These are phyloP conservation scores for Morinoia aosen DNA, from an alignment of 2,888 invertebrate genomes.

Conservation along the genomic window DNA sequence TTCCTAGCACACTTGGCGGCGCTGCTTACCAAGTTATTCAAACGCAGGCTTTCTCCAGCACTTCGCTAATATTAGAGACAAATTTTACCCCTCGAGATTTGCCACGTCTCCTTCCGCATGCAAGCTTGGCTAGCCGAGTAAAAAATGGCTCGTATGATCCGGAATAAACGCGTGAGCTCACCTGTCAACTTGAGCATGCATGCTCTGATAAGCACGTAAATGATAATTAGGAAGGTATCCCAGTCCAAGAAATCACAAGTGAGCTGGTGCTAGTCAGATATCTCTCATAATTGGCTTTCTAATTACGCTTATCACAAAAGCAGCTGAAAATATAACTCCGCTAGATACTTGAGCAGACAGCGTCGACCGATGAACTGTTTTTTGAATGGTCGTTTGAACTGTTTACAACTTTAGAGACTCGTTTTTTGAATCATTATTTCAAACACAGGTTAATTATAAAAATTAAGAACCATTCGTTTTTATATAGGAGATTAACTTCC, in stretches of 20 bases:
- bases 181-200: background rate
- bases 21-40: too few species aligned
- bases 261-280: background rate
- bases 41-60: too few species aligned
- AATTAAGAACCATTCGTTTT: too few species aligned
- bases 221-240: background rate
- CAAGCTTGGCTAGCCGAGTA: background rate
- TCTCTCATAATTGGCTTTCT: background rate
- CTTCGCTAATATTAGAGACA: too few species aligned
- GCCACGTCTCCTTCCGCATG: background rate
- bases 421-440: too few species aligned
- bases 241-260: background rate
- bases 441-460: too few species aligned
- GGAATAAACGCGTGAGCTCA: background rate
- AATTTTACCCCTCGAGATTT: background rate
- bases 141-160: background rate
- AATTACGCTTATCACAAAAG: background rate
- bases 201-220: background rate
- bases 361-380: too few species aligned
- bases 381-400: too few species aligned
- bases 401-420: too few species aligned
- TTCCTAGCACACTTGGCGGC: too few species aligned
- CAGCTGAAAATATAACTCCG: background rate
- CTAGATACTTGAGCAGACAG: background rate
- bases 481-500: too few species aligned